These are phyloP conservation scores for Neomicropteryx cornuta DNA, from an alignment of 1,140 invertebrate species.

Conservation along the genomic window DNA sequence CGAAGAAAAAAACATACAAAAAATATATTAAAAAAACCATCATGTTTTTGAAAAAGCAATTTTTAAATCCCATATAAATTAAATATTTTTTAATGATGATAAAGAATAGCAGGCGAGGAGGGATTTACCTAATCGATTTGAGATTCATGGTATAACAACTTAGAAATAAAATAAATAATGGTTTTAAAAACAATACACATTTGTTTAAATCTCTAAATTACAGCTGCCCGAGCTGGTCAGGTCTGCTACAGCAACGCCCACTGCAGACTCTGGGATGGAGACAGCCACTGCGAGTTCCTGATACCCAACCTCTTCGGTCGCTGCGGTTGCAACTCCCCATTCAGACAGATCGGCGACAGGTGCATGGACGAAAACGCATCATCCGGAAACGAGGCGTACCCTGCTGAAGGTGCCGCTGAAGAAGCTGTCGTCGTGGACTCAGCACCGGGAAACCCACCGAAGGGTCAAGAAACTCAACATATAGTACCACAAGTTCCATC, in stretches of 20 bases:
- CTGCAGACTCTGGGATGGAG: conserved; percentile 68
- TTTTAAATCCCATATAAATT: no score
- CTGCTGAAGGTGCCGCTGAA: conserved; percentile 25
- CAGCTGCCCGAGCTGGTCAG: conserved; percentile 75
- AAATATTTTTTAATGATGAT: no score
- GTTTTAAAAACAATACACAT: no score
- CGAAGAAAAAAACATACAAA: no score
- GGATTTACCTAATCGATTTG: no score
- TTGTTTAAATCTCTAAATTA: no score
- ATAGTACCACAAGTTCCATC: conserved; percentile 12
- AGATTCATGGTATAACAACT: no score
- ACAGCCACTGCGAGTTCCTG: conserved; percentile 78
- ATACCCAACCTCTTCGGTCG: conserved; percentile 81
- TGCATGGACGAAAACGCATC: conserved; percentile 39
- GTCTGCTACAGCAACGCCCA: conserved; percentile 86
- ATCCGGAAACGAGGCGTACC: conserved; percentile 24
- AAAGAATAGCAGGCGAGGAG: no score
- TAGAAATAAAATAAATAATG: no score
- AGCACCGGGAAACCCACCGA: conserved; percentile 15
- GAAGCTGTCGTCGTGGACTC: conserved; percentile 17
- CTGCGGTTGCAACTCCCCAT: conserved; percentile 66
- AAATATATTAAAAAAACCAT: no score
- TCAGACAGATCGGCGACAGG: conserved; percentile 51
- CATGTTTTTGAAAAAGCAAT: no score
- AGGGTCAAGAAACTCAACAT: conserved; percentile 11